phyloP scores from a whole-genome alignment of 2,113 vertebrate genomes.

The Talpa occidentalis region DNA sequence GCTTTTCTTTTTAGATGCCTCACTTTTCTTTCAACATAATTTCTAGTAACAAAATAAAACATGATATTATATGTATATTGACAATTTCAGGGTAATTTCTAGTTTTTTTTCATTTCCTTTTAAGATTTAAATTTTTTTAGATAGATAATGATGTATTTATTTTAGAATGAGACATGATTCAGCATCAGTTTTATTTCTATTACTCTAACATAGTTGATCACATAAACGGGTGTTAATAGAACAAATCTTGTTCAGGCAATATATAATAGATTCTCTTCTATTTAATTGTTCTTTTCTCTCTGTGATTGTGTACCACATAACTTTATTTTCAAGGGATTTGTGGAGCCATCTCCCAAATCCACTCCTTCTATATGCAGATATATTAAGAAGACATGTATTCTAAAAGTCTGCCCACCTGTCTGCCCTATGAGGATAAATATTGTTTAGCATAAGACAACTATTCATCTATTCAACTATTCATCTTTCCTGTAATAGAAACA shows the following conservation, averaged over 20 bases:
- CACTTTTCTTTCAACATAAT: neutral
- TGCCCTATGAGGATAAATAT: neutral
- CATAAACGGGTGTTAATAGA: neutral
- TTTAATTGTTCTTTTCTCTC: neutral
- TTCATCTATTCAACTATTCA: neutral
- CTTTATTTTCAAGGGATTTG: neutral
- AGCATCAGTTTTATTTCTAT: constrained; percentile 17
- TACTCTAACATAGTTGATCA: neutral
- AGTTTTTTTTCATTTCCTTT: neutral
- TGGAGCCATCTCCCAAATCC: neutral
- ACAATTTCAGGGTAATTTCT: neutral
- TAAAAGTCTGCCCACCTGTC: too few species aligned
- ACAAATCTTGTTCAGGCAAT: neutral
- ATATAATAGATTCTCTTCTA: neutral
- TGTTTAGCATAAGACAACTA: neutral
- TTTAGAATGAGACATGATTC: neutral
- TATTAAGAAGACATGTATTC: neutral
- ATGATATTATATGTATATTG: neutral
- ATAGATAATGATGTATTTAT: neutral
- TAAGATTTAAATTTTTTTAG: neutral
- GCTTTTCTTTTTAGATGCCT: neutral
- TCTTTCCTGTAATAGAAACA: neutral
- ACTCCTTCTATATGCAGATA: neutral
- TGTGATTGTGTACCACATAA: neutral
- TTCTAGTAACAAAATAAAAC: neutral